phyloP scores from a whole-genome alignment of 2,888 invertebrate species.

The Cantharis flavilabris region DNA sequence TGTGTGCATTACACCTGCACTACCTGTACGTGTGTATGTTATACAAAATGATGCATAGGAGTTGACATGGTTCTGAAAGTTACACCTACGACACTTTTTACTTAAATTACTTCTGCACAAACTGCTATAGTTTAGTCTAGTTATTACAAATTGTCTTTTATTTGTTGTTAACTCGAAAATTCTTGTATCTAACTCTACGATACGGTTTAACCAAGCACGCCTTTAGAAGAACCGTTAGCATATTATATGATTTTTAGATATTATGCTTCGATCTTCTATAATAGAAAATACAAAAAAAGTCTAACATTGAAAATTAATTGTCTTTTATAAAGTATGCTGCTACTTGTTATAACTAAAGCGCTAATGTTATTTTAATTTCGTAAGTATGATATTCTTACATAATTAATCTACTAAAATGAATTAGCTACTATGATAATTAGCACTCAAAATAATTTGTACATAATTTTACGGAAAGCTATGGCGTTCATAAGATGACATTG shows the following conservation, averaged over 20 bases:
- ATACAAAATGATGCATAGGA: no score
- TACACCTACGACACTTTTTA: no score
- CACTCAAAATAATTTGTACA: neutral
- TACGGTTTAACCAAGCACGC: no score
- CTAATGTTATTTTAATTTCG: neutral
- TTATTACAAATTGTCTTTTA: no score
- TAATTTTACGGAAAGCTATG: neutral
- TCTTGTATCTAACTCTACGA: no score
- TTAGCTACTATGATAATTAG: neutral
- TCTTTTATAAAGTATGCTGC: neutral
- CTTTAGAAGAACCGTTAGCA: no score
- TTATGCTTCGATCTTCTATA: neutral
- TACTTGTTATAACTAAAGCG: neutral
- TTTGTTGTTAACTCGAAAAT: no score
- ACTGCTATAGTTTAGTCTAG: no score
- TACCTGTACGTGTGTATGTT: no score
- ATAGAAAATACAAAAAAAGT: neutral
- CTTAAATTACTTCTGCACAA: no score
- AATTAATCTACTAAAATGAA: neutral
- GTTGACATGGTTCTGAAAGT: no score
- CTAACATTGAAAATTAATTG: neutral
- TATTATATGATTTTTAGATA: neutral
- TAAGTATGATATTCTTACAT: neutral
- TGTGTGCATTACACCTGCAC: no score
- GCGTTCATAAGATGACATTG: neutral